Conservation (phyloP, 2,888 invertebrate species). For the Sicus ferrugineus region DNA sequence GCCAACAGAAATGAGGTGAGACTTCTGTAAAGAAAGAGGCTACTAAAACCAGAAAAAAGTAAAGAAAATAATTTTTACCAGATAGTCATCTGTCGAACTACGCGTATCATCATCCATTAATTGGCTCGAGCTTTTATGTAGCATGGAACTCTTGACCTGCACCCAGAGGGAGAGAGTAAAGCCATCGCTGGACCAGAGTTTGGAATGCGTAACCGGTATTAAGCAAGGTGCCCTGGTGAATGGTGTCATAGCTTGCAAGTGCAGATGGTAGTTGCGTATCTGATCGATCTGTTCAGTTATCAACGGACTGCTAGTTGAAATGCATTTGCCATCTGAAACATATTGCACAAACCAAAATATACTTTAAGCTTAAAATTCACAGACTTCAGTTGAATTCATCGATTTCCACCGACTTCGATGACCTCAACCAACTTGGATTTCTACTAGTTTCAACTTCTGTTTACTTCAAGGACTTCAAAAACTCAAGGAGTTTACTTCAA, state of each 20-base stretch:
- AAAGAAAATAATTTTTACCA: slow-evolving; percentile 41
- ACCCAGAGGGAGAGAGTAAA: slow-evolving; percentile 61
- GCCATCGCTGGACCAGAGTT: slow-evolving; percentile 59
- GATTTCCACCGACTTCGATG: no score
- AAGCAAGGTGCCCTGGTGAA: slow-evolving; percentile 60
- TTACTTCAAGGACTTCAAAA: no score
- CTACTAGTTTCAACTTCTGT: no score
- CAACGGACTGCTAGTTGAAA: slow-evolving; percentile 53
- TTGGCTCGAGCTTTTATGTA: slow-evolving; percentile 52
- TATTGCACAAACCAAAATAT: neutral
- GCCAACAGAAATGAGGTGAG: slow-evolving; percentile 62
- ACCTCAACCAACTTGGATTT: no score
- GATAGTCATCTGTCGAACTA: slow-evolving; percentile 52
- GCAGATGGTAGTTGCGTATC: slow-evolving; percentile 58
- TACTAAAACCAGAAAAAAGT: slow-evolving; percentile 4
- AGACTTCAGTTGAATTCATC: no score
- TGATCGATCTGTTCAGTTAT: slow-evolving; percentile 57
- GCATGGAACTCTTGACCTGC: slow-evolving; percentile 53
- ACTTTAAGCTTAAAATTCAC: no score
- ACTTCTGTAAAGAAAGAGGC: slow-evolving; percentile 47
- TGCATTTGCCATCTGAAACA: slow-evolving; percentile 54
- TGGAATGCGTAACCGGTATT: slow-evolving; percentile 58
- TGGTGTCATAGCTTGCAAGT: slow-evolving; percentile 54
- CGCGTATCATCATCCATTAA: slow-evolving; percentile 57
- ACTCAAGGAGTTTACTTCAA: no score